A percentile compares a stretch with the other conserved stretches of the same genome.
These are phyloP conservation scores for Trypoxylon attenuatum DNA, from an alignment of 2,888 invertebrate genomes.

Conservation along the genomic window DNA sequence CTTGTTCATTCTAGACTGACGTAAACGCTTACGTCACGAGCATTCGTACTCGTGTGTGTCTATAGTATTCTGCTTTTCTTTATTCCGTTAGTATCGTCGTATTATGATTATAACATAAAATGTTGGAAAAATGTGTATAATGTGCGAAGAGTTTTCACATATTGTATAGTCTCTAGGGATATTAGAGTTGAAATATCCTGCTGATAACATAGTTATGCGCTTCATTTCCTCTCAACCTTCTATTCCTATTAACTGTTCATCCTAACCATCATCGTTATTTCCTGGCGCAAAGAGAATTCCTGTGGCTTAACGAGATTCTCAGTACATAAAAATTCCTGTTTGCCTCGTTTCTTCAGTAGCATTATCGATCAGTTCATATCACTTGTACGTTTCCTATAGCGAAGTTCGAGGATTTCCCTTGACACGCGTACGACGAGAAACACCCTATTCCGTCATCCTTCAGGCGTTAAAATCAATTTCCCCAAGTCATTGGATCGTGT, in stretches of 20 bases:
- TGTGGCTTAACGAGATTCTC: no score
- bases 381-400: not conserved
- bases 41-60: not conserved
- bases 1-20: not conserved
- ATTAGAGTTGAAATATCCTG: no score
- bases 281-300: no score
- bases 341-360: not conserved
- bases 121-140: no score
- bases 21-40: slow-evolving; percentile 2
- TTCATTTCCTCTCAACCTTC: not conserved
- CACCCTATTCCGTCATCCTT: not conserved
- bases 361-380: not conserved
- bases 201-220: no score
- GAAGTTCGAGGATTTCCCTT: not conserved
- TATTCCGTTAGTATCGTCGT: no score
- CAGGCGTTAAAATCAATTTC: not conserved
- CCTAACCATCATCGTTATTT: not conserved
- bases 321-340: not conserved
- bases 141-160: no score
- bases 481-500: not conserved
- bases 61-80: no score
- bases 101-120: no score
- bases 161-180: no score
- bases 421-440: not conserved
- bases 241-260: not conserved